These are phyloP conservation scores for Eriocheir sinensis DNA, from an alignment of 1,140 invertebrate genomes.

Conservation along the genomic window DNA sequence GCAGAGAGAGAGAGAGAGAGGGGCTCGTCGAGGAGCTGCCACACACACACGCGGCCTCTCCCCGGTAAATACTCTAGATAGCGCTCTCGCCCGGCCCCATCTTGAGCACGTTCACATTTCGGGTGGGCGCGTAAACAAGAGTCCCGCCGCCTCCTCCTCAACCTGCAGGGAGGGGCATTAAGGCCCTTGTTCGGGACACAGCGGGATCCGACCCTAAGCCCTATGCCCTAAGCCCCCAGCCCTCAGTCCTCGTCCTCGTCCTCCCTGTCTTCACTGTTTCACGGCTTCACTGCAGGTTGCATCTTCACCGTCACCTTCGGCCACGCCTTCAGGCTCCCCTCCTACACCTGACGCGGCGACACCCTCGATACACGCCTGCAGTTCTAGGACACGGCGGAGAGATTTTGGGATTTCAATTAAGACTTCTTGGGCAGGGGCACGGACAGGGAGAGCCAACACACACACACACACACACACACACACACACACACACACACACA, in stretches of 20 bases:
- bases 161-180: conserved; percentile 57
- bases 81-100: conserved; percentile 51
- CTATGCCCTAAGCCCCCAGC: too few species aligned
- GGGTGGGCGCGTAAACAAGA: conserved; percentile 71
- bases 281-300: too few species aligned
- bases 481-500: background rate
- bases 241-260: too few species aligned
- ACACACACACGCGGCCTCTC: conserved; percentile 56
- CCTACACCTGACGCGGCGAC: too few species aligned
- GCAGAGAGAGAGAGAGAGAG: background rate
- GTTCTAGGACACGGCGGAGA: too few species aligned
- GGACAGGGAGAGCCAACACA: too few species aligned
- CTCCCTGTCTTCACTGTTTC: too few species aligned
- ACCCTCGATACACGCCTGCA: too few species aligned
- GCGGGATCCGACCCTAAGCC: conserved; percentile 27
- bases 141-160: conserved; percentile 48
- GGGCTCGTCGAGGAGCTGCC: background rate
- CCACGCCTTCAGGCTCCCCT: too few species aligned
- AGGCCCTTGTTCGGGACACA: conserved; percentile 45
- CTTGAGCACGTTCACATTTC: conserved; percentile 75
- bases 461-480: background rate
- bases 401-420: too few species aligned
- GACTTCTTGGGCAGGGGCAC: too few species aligned
- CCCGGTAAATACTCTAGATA: conserved; percentile 67
- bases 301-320: too few species aligned